phyloP scores from a whole-genome alignment of 2,888 invertebrate species.

The Tetragonisca angustula region DNA sequence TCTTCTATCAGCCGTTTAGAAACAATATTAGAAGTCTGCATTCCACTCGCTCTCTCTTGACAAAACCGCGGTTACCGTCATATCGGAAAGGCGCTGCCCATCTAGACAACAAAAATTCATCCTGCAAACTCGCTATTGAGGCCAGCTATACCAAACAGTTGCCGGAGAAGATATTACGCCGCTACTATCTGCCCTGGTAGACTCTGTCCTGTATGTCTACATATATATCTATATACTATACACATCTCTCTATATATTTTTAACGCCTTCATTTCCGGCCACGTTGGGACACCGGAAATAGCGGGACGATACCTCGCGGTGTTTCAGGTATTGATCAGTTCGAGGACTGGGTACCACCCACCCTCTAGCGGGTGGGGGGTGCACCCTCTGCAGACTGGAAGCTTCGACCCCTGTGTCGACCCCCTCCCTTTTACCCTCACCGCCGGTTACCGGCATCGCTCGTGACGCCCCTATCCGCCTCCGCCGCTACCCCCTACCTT shows the following conservation, averaged over 20 bases:
- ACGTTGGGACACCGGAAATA: slow-evolving; percentile 82
- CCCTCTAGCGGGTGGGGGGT: slow-evolving; percentile 55
- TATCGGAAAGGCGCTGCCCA: neutral
- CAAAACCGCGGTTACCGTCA: neutral
- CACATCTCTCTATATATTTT: slow-evolving; percentile 79
- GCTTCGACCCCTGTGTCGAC: slow-evolving; percentile 63
- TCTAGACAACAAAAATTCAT: slow-evolving; percentile 31
- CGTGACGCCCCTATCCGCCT: slow-evolving; percentile 60
- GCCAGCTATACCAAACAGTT: slow-evolving; percentile 60
- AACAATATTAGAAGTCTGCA: neutral
- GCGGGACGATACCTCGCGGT: slow-evolving; percentile 83
- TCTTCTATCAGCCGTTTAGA: neutral
- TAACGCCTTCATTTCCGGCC: slow-evolving; percentile 83
- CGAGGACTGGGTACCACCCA: slow-evolving; percentile 80
- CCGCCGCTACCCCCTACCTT: slow-evolving; percentile 21
- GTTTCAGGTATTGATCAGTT: slow-evolving; percentile 85
- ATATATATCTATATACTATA: slow-evolving; percentile 24
- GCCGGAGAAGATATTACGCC: slow-evolving; percentile 73
- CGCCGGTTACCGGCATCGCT: slow-evolving; percentile 35
- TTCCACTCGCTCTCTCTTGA: neutral
- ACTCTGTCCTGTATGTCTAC: slow-evolving; percentile 38
- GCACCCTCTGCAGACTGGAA: slow-evolving; percentile 66
- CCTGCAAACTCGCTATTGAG: slow-evolving; percentile 49
- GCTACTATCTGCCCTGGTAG: slow-evolving; percentile 59
- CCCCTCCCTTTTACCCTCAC: slow-evolving; percentile 50